A percentile compares a stretch with the other conserved stretches of the same genome.
phyloP scores from a whole-genome alignment of 2,888 invertebrate species.

The Julus scandinavius region DNA sequence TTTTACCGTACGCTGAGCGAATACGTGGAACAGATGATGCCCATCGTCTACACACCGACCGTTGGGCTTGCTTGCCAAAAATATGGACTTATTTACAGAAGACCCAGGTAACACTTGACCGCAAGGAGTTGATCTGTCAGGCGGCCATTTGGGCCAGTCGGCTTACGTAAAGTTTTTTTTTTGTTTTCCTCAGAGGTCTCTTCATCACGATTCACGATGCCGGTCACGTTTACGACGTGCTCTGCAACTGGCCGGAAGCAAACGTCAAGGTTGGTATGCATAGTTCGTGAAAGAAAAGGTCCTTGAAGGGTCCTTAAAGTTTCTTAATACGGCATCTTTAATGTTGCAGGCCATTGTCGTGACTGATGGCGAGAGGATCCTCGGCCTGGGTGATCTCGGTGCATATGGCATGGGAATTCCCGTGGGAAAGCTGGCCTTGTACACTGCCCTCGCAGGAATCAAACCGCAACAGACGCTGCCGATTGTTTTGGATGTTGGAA shows the following conservation, averaged over 20 bases:
- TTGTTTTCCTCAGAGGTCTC: slow-evolving; percentile 73
- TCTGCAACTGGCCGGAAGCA: slow-evolving; percentile 86
- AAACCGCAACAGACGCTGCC: slow-evolving; percentile 96
- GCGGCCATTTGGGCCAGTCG: neutral
- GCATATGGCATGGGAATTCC: slow-evolving; percentile 99
- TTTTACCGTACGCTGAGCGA: slow-evolving; percentile 91
- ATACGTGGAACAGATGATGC: slow-evolving; percentile 92
- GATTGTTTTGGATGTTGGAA: slow-evolving; percentile 93
- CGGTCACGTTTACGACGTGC: slow-evolving; percentile 91
- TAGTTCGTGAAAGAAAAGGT: neutral
- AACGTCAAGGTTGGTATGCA: slow-evolving; percentile 66
- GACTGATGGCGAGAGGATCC: slow-evolving; percentile 97
- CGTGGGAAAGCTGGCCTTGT: slow-evolving; percentile 94
- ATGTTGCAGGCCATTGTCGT: slow-evolving; percentile 79
- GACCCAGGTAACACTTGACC: slow-evolving; percentile 74
- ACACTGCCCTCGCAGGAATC: slow-evolving; percentile 96
- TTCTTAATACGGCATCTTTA: neutral
- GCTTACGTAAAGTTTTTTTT: neutral
- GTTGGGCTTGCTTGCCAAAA: slow-evolving; percentile 98
- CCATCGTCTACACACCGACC: slow-evolving; percentile 98
- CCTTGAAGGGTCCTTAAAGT: neutral
- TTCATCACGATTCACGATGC: slow-evolving; percentile 97
- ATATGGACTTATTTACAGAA: slow-evolving; percentile 89
- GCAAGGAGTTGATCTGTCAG: neutral
- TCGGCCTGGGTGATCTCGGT: slow-evolving; percentile 97